Evolutionary conservation across 2,888 invertebrate genomes (phyloP), one percentile per base, ranked within the genome.

Genomic region (Ptilodon capucinus): DNA sequence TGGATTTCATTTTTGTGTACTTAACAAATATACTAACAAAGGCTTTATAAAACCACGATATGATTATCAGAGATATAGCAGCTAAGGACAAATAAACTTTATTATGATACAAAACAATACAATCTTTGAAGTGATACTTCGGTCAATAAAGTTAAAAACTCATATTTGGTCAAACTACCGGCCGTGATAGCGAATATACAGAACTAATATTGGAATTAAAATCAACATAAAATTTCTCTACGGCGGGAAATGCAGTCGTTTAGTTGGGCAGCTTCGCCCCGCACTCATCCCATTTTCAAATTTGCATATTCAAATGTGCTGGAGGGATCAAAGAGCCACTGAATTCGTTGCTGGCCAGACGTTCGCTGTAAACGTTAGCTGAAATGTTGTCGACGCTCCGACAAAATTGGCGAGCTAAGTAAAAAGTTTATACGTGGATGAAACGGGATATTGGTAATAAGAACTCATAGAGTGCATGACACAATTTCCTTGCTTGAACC

Each of bases 221-320:
- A 62, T 57, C 54, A 60, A 64, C 65, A 64, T 57, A 48, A 55
- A 51, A 60, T 49, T 62, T 13, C 19, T 32, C 19, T n/a, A 11
- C 32, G 2, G 32, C 30, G 38, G 32, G 51, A 41, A 41, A 32
- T 14, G 32, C 25, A 40, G 41, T 42, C 53, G 63, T 63, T 62
- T 60, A 65, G 55, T 54, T 65, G 44, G 50, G 46, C 51, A 54
- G 63, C 49, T 60, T 53, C 50, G n/a, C 21, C 34, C 45, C 43
- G 34, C 42, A 40, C 59, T 54, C 62, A 57, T 62, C 52, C 57
- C 56, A 61, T 56, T 51, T 47, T 42, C 51, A 52, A 63, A 81
- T 82, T 79, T 80, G 65, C 80, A 82, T 82, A 82, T 82, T 82
- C 80, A 81, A 80, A 81, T 76, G 73, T 65, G 55, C 40, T 46